Percentiles rank a stretch among this genome's conserved stretches.
These are phyloP conservation scores for Orthochromis malagaraziensis DNA, from an alignment of 2,113 vertebrate genomes.

Conservation along the genomic window DNA sequence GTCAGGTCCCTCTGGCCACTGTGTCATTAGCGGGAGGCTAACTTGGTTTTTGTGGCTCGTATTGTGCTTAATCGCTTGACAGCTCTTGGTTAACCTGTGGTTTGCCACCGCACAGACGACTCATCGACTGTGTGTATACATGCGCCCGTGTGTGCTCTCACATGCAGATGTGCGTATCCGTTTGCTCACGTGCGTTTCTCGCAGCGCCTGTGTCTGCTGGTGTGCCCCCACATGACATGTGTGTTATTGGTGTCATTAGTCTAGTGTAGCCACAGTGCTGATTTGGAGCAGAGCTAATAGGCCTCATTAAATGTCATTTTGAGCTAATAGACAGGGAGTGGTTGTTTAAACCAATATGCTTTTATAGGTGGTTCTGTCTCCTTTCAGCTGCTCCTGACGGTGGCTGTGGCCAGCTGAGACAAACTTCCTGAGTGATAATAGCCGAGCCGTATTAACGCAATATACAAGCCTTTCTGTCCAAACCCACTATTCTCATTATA, in stretches of 20 bases:
- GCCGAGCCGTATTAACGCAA: conserved; percentile 46
- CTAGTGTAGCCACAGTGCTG: conserved; percentile 46
- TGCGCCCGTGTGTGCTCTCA: not conserved
- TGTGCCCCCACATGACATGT: not conserved
- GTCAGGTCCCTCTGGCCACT: conserved; percentile 50
- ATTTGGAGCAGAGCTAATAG: conserved; percentile 66
- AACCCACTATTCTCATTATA: conserved; percentile 58
- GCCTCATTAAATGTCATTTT: conserved; percentile 77
- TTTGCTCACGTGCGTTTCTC: not conserved
- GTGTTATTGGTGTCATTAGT: conserved; percentile 60
- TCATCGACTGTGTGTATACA: not conserved
- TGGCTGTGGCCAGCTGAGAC: conserved; percentile 48
- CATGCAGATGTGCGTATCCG: not conserved
- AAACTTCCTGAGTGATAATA: conserved; percentile 62
- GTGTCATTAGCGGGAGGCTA: conserved; percentile 57
- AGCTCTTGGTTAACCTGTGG: conserved; percentile 59
- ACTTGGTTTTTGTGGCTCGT: conserved; percentile 60
- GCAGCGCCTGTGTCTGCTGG: not conserved
- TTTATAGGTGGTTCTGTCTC: conserved; percentile 68
- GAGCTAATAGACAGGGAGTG: conserved; percentile 75
- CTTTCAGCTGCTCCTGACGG: conserved; percentile 50
- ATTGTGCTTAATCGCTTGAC: conserved; percentile 66
- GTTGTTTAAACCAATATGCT: conserved; percentile 70
- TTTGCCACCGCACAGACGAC: conserved; percentile 47
- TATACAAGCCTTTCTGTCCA: conserved; percentile 57